A percentile compares a stretch with the other conserved stretches of the same genome.
phyloP scores from a whole-genome alignment of 2,113 vertebrate genomes.

The Nymphicus hollandicus region DNA sequence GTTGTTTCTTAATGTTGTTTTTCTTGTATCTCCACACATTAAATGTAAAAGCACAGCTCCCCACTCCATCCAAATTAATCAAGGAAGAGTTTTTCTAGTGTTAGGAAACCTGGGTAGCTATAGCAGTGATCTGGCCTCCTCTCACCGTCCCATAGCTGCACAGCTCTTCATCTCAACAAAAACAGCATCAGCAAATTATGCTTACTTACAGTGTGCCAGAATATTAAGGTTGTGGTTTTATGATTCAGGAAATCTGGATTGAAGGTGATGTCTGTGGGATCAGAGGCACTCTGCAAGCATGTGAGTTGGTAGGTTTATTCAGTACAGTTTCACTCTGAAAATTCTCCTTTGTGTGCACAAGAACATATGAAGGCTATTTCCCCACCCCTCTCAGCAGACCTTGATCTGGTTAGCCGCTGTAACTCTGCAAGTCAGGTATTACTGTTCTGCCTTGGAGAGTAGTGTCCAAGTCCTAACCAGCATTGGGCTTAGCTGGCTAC shows the following conservation, averaged over 20 bases:
- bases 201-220: neutral
- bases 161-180: neutral
- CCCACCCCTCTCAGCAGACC: neutral
- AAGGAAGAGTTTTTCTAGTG: neutral
- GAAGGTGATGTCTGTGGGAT: neutral
- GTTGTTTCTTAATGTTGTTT: neutral
- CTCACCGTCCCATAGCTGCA: accelerated
- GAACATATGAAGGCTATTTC: neutral
- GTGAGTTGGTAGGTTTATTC: neutral
- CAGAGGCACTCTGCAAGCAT: neutral
- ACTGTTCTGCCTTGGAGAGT: neutral
- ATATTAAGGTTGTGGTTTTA: neutral
- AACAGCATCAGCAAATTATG: neutral
- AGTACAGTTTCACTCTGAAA: neutral
- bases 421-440: neutral
- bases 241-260: neutral
- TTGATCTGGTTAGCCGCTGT: neutral
- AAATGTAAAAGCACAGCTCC: neutral
- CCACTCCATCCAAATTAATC: neutral
- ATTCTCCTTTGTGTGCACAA: neutral
- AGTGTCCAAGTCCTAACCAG: neutral
- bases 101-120: neutral
- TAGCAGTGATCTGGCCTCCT: neutral
- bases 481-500: neutral
- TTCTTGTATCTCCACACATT: neutral